phyloP scores from a whole-genome alignment of 2,797 vertebrate genomes.

The Vultur gryphus region DNA sequence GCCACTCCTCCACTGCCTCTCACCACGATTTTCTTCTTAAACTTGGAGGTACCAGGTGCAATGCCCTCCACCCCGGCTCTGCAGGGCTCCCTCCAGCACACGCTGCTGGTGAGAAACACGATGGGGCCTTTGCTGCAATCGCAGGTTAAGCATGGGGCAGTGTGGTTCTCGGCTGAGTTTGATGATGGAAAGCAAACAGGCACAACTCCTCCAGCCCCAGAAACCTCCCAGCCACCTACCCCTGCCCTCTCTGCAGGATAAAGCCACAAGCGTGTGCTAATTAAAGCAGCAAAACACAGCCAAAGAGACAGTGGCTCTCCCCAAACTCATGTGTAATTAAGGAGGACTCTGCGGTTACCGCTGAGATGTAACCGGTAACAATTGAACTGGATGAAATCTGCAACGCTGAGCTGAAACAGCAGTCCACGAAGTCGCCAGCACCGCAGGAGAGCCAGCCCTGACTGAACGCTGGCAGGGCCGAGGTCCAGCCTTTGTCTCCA shows the following conservation, averaged over 20 bases:
- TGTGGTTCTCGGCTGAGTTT: accelerated
- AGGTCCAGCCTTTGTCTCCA: neutral
- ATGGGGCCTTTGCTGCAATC: neutral
- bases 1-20: neutral
- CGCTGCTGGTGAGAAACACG: accelerated
- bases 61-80: neutral
- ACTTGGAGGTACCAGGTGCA: neutral
- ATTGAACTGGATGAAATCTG: neutral
- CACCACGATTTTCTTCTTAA: neutral
- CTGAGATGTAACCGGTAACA: neutral
- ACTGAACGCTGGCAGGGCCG: accelerated
- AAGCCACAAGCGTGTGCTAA: neutral
- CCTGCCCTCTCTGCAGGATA: neutral
- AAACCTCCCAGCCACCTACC: neutral
- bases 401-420: neutral
- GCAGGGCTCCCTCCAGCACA: neutral
- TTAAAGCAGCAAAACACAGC: neutral
- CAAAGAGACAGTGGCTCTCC: neutral
- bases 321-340: neutral
- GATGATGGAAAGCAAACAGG: neutral
- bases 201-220: neutral
- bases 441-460: neutral
- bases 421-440: accelerated
- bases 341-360: neutral
- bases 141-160: neutral